Conservation (phyloP, 2,888 invertebrate species). For the Prenolepis imparis region DNA sequence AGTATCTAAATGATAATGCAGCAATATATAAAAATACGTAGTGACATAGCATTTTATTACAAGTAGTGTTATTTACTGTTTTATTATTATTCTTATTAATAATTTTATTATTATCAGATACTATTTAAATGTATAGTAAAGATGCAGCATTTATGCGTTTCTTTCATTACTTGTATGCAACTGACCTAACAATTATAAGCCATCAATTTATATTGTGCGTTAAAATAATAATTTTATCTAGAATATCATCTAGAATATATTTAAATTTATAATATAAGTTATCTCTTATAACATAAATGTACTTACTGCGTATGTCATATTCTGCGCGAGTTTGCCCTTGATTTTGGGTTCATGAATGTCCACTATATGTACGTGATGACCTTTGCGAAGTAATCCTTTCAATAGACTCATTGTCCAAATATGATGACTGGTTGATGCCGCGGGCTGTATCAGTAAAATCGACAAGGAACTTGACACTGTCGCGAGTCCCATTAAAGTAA, state of each 20-base stretch:
- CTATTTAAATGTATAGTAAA: too few species aligned
- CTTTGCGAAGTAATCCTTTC: slow-evolving; percentile 16
- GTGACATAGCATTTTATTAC: too few species aligned
- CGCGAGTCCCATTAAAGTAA: not conserved
- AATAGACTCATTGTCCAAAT: not conserved
- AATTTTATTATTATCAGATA: too few species aligned
- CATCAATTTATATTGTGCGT: not conserved
- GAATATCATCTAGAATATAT: not conserved
- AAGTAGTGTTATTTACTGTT: too few species aligned
- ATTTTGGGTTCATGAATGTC: slow-evolving; percentile 2
- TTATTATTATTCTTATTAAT: too few species aligned
- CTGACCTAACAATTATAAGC: too few species aligned
- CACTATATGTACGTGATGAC: slow-evolving; percentile 23
- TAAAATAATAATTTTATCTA: not conserved
- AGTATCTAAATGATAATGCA: too few species aligned
- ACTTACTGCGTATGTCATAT: slow-evolving; percentile 33
- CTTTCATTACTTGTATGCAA: too few species aligned
- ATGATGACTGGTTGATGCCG: slow-evolving; percentile 32
- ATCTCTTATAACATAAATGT: not conserved
- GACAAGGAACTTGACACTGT: not conserved
- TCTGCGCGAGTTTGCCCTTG: not conserved
- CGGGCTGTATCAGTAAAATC: not conserved
- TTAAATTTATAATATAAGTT: too few species aligned
- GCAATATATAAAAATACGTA: too few species aligned
- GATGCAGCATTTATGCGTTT: too few species aligned